A percentile compares a stretch with the other conserved stretches of the same genome.
These are phyloP conservation scores for Hippocampus kuda DNA, from an alignment of 2,797 vertebrate genomes.

Conservation along the genomic window DNA sequence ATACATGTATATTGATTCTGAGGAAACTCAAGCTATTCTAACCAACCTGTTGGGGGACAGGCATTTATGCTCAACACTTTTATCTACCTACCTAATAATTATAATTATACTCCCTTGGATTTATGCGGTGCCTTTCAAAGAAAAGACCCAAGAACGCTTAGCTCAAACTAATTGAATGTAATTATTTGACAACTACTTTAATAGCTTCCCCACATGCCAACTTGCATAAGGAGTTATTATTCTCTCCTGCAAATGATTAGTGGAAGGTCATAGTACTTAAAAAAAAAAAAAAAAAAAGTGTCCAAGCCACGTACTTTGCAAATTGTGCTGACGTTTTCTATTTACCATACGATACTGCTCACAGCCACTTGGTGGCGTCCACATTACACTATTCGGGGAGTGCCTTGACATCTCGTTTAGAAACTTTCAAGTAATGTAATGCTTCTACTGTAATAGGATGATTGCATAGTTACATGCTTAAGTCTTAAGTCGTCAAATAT, in stretches of 20 bases:
- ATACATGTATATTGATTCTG: too few species aligned
- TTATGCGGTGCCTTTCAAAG: too few species aligned
- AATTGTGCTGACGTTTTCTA: neutral
- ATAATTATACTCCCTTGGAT: neutral
- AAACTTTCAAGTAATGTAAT: neutral
- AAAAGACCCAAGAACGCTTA: neutral
- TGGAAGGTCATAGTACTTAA: neutral
- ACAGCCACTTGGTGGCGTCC: neutral
- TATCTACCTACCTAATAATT: neutral
- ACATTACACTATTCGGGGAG: neutral
- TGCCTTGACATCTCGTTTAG: neutral
- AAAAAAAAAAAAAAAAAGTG: neutral
- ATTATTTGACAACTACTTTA: neutral
- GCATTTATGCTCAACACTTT: neutral
- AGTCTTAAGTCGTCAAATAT: neutral
- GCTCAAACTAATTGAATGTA: neutral
- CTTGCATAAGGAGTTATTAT: neutral
- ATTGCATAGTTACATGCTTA: neutral
- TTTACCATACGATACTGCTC: neutral
- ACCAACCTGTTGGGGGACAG: too few species aligned
- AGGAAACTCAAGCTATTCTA: too few species aligned
- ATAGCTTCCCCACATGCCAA: neutral
- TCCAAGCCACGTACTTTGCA: neutral
- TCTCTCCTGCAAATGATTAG: neutral
- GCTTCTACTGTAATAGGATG: neutral